Conservation (phyloP, 2,797 vertebrate genomes). For the Triplophysa yarkandensis region DNA sequence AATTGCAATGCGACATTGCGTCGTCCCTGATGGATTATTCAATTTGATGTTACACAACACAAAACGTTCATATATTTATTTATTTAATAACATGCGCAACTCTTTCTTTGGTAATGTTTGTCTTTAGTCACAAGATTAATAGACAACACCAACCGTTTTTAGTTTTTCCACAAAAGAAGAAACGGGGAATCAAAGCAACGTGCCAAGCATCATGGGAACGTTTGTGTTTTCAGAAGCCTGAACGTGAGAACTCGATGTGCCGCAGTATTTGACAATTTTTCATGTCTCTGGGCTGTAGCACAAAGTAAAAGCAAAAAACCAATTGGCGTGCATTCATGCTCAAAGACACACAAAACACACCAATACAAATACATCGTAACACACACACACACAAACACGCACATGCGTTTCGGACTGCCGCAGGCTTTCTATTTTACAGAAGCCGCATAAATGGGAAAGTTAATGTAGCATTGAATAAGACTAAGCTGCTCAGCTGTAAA, state of each 20-base stretch:
- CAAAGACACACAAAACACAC: conserved; percentile 46
- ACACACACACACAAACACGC: conserved; percentile 33
- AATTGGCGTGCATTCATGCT: conserved; percentile 65
- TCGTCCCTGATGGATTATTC: conserved; percentile 13
- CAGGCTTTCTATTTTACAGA: conserved; percentile 85
- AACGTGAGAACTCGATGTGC: neutral
- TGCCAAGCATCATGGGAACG: conserved; percentile 9
- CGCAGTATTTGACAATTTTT: conserved; percentile 64
- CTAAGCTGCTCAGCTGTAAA: conserved; percentile 80
- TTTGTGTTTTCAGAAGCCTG: conserved; percentile 32
- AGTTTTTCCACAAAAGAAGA: neutral
- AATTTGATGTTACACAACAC: neutral
- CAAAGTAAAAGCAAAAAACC: conserved; percentile 67
- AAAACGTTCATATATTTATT: conserved; percentile 23
- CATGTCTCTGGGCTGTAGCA: conserved; percentile 63
- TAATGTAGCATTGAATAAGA: conserved; percentile 93
- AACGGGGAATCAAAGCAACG: neutral
- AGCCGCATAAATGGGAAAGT: conserved; percentile 89
- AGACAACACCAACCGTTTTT: conserved; percentile 5
- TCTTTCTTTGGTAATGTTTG: neutral
- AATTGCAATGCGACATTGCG: conserved; percentile 53
- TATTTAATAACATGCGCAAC: neutral
- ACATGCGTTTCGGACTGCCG: conserved; percentile 68
- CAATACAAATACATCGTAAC: conserved; percentile 50
- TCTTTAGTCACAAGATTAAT: neutral